Base-by-base conservation (phyloP, 2,113 vertebrate genomes). In the Lophura nycthemera region DNA sequence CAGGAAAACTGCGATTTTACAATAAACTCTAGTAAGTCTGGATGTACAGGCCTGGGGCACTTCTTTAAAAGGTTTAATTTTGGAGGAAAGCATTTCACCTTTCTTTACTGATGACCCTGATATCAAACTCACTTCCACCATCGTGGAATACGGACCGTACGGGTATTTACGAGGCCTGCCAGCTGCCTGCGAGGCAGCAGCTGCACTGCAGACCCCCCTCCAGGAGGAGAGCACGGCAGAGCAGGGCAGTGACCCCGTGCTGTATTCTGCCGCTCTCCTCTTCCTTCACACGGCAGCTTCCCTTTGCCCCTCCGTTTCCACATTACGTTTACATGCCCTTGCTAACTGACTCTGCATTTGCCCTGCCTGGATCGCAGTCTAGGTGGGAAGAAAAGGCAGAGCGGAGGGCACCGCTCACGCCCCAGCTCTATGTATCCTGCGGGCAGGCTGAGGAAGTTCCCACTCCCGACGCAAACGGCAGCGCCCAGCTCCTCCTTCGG, bases 41-140 rank as follows among this genome's bases (percentile, higher is more conserved):
- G 2, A 3, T 1, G 0, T 14, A 34, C 7, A 1, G 4, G 29
- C 66, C 59, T 32, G 2, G 63, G 11, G 32, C 25, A 21, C 65
- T 74, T 42, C 65, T 74, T 42, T 27, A 34, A 54, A 0, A 1
- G 40, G 22, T 0, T 4, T 20, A 36, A 1, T 30, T 25, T 74
- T 3, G 30, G 11, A 48, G 8, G 5, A 4, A n/a, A 27, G 32
- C 81, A 13, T 27, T 57, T 66, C 24, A 4, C n/a, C 17, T 22
- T 18, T 15, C 66, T 40, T 43, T 8, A 1, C 27, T 42, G 15
- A 17, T 18, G 8, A 29, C 14, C 43, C n/a, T 30, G 6, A 11
- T 1, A 14, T 15, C 40, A 5, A 10, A 13, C 32, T 59, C 57
- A 34, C 20, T 59, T 59, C 57, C 32, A 17, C 11, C 32, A 34